Evolutionary conservation across 2,888 invertebrate species (phyloP), one percentile per base, ranked within the genome.

Genomic region (Cryptocephalus moraei): DNA sequence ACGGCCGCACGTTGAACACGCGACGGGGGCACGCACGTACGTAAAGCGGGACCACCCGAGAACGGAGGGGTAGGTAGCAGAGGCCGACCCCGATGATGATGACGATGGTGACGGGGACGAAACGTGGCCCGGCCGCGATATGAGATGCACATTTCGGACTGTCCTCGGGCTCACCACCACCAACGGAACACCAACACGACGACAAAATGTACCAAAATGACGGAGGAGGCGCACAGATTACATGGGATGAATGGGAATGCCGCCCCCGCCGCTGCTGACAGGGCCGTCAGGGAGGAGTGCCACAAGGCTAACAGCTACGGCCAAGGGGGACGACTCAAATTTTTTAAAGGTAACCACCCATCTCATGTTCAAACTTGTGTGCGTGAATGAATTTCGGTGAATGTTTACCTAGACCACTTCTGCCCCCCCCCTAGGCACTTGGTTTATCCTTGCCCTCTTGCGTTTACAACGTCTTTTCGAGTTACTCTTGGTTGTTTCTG

Each of bases 241-340:
- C 79, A 81, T 78, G 82, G 80, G 75, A 79, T 80, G 72, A 81
- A 80, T 77, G 82, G 80, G 72, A 80, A 76, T 75, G 76, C 77
- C 75, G 76, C 78, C 70, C 75, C 76, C 66, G 76, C 73, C 69
- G 80, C 76, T 75, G 76, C 77, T 75, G 76, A 78, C 70, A 75
- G 76, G 66, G 76, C 74, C 69, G 71, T 69, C 55, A 75, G 74
- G 66, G 67, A 69, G 65, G 74, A 73, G 63, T 59, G 66, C 63
- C 62, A 65, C 59, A 55, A 72, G 66, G 64, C 51, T 59, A 71
- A 66, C 57, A 71, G 65, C 57, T 64, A 65, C 56, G 59, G 60
- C 54, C 77, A 81, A 67, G 86, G 86, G 60, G 86, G 86, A 65
- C 78, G 86, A 62, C 79, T 86, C 59, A 86, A 86, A 69, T 86